These are phyloP conservation scores for Embiotoca jacksoni DNA, from an alignment of 2,113 vertebrate genomes.

Conservation along the genomic window DNA sequence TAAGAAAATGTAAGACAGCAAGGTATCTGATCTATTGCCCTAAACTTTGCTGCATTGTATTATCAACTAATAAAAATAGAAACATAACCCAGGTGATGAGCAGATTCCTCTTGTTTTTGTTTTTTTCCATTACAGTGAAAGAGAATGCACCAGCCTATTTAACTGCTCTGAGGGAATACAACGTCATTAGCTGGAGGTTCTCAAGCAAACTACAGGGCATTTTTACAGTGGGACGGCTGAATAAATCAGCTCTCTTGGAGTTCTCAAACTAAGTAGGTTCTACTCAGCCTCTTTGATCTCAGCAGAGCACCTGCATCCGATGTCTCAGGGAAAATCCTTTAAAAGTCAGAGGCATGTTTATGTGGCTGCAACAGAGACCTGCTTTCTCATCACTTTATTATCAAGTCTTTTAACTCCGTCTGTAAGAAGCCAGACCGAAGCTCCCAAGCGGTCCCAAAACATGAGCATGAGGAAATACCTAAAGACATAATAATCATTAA, in stretches of 20 bases:
- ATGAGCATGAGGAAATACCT: constrained; percentile 70
- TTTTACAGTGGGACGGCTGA: constrained; percentile 68
- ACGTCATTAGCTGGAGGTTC: constrained; percentile 60
- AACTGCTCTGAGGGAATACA: constrained; percentile 40
- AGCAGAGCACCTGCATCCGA: constrained; percentile 80
- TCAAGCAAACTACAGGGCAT: constrained; percentile 61
- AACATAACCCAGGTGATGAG: constrained; percentile 9
- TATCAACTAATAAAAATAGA: neutral
- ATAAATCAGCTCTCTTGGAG: constrained; percentile 72
- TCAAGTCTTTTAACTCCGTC: constrained; percentile 68
- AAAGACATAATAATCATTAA: constrained; percentile 81
- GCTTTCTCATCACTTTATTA: constrained; percentile 77
- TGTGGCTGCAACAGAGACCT: constrained; percentile 70
- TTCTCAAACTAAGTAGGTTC: constrained; percentile 68
- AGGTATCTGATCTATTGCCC: constrained; percentile 19
- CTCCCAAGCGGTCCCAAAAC: constrained; percentile 51
- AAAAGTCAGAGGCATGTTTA: constrained; percentile 77
- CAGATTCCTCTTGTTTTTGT: constrained; percentile 7
- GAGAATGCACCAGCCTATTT: constrained; percentile 45
- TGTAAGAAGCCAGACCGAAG: constrained; percentile 46
- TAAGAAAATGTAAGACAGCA: constrained; percentile 32
- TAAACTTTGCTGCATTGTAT: constrained; percentile 7
- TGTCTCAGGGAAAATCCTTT: constrained; percentile 81
- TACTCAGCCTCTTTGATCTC: constrained; percentile 79
- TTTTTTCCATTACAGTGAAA: constrained; percentile 36